Conservation (phyloP, 2,888 invertebrate genomes). For the Agrilus biguttatus region DNA sequence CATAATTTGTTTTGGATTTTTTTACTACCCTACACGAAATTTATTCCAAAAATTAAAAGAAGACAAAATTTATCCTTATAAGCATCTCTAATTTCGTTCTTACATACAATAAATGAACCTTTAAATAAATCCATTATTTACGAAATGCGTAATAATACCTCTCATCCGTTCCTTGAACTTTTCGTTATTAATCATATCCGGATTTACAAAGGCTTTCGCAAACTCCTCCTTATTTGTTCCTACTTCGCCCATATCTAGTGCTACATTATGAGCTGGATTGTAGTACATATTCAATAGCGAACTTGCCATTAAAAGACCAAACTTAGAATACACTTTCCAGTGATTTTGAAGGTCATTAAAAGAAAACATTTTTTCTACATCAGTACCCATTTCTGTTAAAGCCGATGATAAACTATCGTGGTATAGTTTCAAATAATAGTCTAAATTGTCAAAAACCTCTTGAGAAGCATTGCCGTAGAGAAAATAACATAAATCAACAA, state of each 20-base stretch:
- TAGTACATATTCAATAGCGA: conserved; percentile 11
- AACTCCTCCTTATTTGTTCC: conserved; percentile 5
- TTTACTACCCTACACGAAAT: no score
- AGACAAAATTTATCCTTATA: no score
- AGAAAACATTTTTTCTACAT: conserved; percentile 18
- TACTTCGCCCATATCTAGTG: conserved; percentile 7
- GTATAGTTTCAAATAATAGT: conserved; percentile 21
- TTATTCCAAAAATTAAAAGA: no score
- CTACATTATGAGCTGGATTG: conserved; percentile 8
- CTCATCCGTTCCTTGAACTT: conserved; percentile 8
- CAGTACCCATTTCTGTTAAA: conserved; percentile 14
- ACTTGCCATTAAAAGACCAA: conserved; percentile 11
- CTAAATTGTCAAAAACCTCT: conserved; percentile 16
- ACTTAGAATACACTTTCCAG: conserved; percentile 13
- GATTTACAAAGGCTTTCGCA: conserved; percentile 4
- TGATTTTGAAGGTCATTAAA: conserved; percentile 14
- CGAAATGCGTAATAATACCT: conserved; percentile 8
- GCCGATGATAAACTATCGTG: conserved; percentile 16
- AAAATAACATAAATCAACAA: conserved; percentile 22
- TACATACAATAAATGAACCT: no score
- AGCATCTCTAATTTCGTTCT: no score
- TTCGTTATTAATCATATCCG: conserved; percentile 7
- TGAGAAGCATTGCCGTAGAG: conserved; percentile 20
- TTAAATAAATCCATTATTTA: conserved; percentile 8
- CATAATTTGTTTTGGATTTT: no score